Conservation (phyloP, 2,113 vertebrate species). For the Pyrgilauda ruficollis region DNA sequence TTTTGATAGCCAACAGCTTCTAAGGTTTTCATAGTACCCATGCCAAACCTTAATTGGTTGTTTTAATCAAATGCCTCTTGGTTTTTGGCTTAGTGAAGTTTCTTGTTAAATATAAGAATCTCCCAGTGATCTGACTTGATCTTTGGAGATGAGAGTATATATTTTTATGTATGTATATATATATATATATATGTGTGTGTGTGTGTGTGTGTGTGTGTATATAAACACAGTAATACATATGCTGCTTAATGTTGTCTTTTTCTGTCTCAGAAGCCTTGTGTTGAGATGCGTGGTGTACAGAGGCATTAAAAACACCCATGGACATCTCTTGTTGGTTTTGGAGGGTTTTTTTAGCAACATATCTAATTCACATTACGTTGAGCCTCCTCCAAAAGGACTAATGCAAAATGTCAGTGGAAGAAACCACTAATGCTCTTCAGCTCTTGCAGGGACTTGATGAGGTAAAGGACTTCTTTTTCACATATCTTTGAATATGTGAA, state of each 20-base stretch:
- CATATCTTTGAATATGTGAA: neutral
- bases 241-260: neutral
- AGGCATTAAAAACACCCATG: neutral
- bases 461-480: neutral
- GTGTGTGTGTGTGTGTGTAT: neutral
- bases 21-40: neutral
- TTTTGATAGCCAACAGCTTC: neutral
- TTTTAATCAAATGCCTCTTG: neutral
- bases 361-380: neutral
- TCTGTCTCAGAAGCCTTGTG: neutral
- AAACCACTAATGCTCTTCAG: neutral
- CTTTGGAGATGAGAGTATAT: neutral
- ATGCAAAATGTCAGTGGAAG: neutral
- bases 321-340: neutral
- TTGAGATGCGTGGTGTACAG: neutral
- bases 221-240: neutral
- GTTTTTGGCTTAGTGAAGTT: neutral
- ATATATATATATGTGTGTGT: no score
- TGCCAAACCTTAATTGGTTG: conserved; percentile 7
- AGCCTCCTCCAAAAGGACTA: neutral
- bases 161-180: neutral
- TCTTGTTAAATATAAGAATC: neutral
- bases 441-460: neutral
- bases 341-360: neutral
- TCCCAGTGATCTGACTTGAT: neutral